Evolutionary conservation across 2,113 vertebrate genomes (phyloP).

Genomic region (Xenopus laevis): DNA sequence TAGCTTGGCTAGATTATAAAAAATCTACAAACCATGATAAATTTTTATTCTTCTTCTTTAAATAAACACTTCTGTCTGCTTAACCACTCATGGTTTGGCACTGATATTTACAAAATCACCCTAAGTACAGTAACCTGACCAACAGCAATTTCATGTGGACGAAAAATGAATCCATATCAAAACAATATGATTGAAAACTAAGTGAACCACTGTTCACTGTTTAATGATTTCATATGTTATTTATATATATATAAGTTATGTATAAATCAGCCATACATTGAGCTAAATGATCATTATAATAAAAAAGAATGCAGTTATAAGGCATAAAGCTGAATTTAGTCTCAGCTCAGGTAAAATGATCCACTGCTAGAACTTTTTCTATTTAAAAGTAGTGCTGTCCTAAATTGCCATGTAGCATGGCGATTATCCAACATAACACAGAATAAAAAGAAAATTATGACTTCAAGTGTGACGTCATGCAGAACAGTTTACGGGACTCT

Average conservation of each 20-base stretch:
- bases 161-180: constrained; percentile 25
- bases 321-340: no score
- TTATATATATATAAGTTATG: not conserved
- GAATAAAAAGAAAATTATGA: no score
- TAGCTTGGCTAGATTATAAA: constrained; percentile 55
- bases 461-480: no score
- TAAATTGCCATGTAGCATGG: no score
- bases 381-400: no score
- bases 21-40: constrained; percentile 56
- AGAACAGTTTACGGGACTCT: no score
- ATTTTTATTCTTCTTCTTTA: constrained; percentile 52
- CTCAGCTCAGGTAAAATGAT: no score
- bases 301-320: no score
- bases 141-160: constrained; percentile 21
- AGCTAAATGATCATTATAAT: no score
- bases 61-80: constrained; percentile 42
- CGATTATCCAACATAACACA: no score
- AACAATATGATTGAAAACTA: constrained; percentile 1
- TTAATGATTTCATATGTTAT: constrained; percentile 4
- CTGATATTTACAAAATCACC: constrained; percentile 36
- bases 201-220: not conserved
- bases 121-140: constrained; percentile 36
- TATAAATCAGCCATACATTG: not conserved
- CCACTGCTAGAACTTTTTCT: no score
- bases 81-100: constrained; percentile 42